A percentile compares a stretch with the other conserved stretches of the same genome.
phyloP scores from a whole-genome alignment of 1,140 invertebrate genomes.

The Proctacanthus coquilletti region DNA sequence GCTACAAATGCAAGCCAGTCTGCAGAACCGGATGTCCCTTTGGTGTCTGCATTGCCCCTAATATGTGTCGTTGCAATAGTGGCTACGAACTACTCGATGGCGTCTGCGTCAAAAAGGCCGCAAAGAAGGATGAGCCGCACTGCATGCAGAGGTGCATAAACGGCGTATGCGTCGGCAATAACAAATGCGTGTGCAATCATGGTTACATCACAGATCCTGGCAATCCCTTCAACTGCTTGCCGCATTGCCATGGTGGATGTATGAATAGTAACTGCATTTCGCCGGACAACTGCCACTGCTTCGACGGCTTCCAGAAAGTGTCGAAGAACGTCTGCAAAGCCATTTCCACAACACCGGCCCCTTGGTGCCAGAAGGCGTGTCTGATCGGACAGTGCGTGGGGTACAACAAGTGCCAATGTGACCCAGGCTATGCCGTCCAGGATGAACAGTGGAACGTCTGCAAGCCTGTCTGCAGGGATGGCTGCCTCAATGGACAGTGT shows the following conservation, averaged over 20 bases:
- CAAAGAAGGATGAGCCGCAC: constrained; percentile 30
- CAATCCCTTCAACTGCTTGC: constrained; percentile 8
- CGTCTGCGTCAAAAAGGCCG: constrained; percentile 27
- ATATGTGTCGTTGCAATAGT: constrained; percentile 28
- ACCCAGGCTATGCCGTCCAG: constrained; percentile 32
- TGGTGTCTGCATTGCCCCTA: constrained; percentile 31
- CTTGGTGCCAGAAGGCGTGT: constrained; percentile 33
- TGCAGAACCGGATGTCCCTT: constrained; percentile 29
- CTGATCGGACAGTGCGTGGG: constrained; percentile 36
- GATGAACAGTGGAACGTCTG: constrained; percentile 32
- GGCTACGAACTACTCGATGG: constrained; percentile 15
- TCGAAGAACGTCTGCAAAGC: too few relatives aligned
- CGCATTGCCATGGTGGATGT: constrained; percentile 7
- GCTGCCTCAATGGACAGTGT: constrained; percentile 38
- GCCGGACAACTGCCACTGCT: constrained; percentile 35
- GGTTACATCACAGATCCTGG: constrained; percentile 30
- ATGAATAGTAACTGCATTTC: constrained; percentile 28
- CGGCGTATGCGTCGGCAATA: constrained; percentile 33
- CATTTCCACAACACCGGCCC: constrained; percentile 19
- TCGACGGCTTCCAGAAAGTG: too few relatives aligned
- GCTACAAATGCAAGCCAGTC: constrained; percentile 29
- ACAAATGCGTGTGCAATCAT: constrained; percentile 36
- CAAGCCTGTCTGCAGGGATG: constrained; percentile 33
- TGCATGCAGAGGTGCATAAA: constrained; percentile 34
- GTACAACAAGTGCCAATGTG: constrained; percentile 34